Percentiles rank a stretch among this genome's conserved stretches.
Evolutionary conservation across 64 coral and sea anemone genomes (phyloP).

Genomic region (Astreopora myriophthalma): DNA sequence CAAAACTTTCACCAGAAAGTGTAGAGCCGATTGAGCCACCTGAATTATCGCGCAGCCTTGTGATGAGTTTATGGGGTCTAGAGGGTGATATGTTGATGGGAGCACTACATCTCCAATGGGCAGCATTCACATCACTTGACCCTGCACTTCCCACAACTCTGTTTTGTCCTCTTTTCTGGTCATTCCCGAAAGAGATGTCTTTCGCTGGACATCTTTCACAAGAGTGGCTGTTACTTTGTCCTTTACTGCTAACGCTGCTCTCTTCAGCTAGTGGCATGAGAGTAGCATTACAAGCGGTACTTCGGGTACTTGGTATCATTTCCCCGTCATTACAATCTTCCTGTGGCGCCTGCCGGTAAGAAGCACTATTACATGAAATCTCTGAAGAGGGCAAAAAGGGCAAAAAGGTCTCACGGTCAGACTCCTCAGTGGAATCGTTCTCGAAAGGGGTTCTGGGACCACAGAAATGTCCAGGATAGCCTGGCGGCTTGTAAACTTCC

Average conservation of each 20-base stretch:
- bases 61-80: neutral
- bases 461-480: neutral
- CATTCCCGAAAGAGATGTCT: neutral
- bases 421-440: conserved; percentile 20
- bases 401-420: neutral
- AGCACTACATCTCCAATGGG: neutral
- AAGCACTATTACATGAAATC: neutral
- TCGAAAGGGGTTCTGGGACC: conserved; percentile 34
- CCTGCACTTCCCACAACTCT: neutral
- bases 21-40: neutral
- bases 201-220: neutral
- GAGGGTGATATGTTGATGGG: neutral
- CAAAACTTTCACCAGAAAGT: neutral
- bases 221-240: neutral
- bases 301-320: neutral
- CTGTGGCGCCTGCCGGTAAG: neutral
- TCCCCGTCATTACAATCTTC: neutral
- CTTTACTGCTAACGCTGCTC: neutral
- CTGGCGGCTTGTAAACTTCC: neutral
- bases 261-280: neutral
- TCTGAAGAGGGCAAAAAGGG: conserved; percentile 20
- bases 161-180: neutral
- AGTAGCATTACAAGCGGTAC: neutral
- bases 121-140: neutral
- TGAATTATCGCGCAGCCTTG: neutral